Conservation (phyloP, 1,140 invertebrate species). For the Araneus ventricosus region DNA sequence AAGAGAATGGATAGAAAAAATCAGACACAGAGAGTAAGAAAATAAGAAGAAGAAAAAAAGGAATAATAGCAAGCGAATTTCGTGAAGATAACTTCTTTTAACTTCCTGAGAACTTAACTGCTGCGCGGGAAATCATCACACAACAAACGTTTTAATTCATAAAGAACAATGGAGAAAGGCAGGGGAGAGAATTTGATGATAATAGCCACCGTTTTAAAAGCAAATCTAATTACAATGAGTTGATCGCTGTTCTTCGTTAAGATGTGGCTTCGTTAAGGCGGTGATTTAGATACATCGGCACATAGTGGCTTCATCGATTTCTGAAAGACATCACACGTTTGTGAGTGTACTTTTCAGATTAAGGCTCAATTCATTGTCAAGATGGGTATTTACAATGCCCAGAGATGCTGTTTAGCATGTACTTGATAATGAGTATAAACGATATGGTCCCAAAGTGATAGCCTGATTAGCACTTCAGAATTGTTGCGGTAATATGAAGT, state of each 20-base stretch:
- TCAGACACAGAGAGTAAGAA: not conserved
- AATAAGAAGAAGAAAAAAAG: not conserved
- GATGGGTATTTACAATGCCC: not conserved
- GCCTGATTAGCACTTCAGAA: not conserved
- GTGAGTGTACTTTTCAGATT: not conserved
- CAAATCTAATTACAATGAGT: conserved; percentile 63
- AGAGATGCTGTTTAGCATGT: not conserved
- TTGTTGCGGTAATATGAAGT: not conserved
- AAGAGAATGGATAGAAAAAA: conserved; percentile 2
- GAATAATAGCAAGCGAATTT: not conserved
- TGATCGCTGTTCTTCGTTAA: conserved; percentile 2
- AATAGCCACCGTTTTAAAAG: conserved; percentile 28
- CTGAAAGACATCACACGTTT: not conserved
- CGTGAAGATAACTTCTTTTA: conserved; percentile 29
- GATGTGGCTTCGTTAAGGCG: not conserved
- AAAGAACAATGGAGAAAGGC: conserved; percentile 13
- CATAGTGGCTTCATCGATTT: not conserved
- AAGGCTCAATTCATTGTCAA: not conserved
- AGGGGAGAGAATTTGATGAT: conserved; percentile 13
- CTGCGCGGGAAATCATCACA: not conserved
- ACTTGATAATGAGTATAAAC: not conserved
- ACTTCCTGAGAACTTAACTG: conserved; percentile 25
- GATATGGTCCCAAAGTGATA: not conserved
- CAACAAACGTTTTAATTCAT: conserved; percentile 39
- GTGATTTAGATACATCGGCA: conserved; percentile 17